Conservation (phyloP, 2,113 vertebrate species). For the Azemiops feae region DNA sequence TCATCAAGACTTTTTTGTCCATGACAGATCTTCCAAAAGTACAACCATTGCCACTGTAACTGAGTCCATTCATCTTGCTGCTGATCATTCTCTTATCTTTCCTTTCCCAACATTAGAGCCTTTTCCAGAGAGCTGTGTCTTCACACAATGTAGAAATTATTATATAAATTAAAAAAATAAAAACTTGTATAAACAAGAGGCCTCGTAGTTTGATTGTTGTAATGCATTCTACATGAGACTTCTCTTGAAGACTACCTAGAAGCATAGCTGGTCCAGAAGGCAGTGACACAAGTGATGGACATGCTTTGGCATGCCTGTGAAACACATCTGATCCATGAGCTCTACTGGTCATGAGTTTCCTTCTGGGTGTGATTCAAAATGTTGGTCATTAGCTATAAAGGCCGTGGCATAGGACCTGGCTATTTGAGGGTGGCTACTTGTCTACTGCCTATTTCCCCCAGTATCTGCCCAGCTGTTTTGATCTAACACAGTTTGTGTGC, state of each 20-base stretch:
- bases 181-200: background rate
- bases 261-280: background rate
- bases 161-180: no score
- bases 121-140: background rate
- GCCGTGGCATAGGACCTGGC: background rate
- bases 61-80: background rate
- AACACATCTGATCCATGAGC: background rate
- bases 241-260: background rate
- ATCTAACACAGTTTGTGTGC: background rate
- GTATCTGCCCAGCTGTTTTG: background rate
- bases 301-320: background rate
- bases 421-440: background rate
- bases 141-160: background rate
- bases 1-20: background rate
- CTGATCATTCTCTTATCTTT: background rate
- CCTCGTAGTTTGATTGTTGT: background rate
- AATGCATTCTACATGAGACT: background rate
- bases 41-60: background rate
- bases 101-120: no score
- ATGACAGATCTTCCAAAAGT: background rate
- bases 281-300: background rate
- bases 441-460: background rate
- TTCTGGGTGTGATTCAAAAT: background rate
- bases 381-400: background rate
- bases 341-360: background rate